Conservation (phyloP, 2,113 vertebrate genomes). For the Macaca nemestrina region DNA sequence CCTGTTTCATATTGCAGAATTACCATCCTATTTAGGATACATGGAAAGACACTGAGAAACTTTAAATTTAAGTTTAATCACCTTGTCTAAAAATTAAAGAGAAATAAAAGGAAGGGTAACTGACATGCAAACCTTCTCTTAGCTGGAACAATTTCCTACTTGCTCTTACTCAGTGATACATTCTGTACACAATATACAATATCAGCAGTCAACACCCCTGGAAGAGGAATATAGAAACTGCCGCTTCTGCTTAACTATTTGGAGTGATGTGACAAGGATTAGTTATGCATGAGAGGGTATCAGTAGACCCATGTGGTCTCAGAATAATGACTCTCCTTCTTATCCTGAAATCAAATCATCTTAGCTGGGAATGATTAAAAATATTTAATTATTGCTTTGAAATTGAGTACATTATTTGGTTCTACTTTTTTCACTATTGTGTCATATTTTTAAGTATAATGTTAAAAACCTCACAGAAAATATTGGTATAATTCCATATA, state of each 20-base stretch:
- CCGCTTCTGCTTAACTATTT: constrained; percentile 43
- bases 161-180: constrained; percentile 40
- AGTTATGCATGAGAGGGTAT: constrained; percentile 68
- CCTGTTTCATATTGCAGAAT: constrained; percentile 54
- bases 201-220: constrained; percentile 64
- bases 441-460: background rate
- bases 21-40: constrained; percentile 47
- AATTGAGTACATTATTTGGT: constrained; percentile 7
- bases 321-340: constrained; percentile 58
- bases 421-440: background rate
- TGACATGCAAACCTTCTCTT: constrained; percentile 69
- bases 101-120: constrained; percentile 61
- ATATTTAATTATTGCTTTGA: constrained; percentile 71
- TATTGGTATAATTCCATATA: background rate
- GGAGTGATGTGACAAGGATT: constrained; percentile 60
- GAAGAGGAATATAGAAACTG: constrained; percentile 56
- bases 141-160: constrained; percentile 73
- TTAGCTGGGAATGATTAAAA: constrained; percentile 24
- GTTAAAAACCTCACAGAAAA: background rate
- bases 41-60: constrained; percentile 65
- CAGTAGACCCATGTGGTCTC: constrained; percentile 68
- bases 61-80: constrained; percentile 74
- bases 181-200: constrained; percentile 63
- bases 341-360: constrained; percentile 67
- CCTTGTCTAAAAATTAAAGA: constrained; percentile 77